A percentile compares a stretch with the other conserved stretches of the same genome.
Evolutionary conservation across 2,113 vertebrate genomes (phyloP).

Genomic region (Herpetotheres cachinnans): DNA sequence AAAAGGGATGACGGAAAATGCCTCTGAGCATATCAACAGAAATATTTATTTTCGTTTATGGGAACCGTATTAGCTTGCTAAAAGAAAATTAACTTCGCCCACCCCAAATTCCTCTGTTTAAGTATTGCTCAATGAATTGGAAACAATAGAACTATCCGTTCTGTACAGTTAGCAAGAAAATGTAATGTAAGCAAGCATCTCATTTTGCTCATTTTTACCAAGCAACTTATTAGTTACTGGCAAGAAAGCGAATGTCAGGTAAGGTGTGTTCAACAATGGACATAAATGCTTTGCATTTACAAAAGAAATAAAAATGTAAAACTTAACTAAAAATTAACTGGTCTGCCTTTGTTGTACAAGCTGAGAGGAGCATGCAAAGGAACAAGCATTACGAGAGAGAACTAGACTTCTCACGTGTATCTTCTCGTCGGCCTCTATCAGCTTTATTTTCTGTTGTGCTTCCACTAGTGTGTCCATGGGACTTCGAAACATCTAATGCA

Average conservation of each 20-base stretch:
- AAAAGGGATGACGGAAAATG: slow-evolving; percentile 11
- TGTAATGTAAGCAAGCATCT: background rate
- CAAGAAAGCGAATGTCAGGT: background rate
- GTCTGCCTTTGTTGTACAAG: background rate
- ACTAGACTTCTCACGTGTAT: background rate
- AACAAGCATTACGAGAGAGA: background rate
- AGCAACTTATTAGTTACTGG: background rate
- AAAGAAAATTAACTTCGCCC: background rate
- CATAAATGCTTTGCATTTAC: background rate
- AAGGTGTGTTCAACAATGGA: background rate
- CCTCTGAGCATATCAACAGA: background rate
- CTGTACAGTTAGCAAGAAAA: background rate
- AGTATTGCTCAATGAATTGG: background rate
- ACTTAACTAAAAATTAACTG: background rate
- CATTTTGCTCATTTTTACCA: background rate
- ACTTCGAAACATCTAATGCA: background rate
- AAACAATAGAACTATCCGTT: background rate
- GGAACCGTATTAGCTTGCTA: background rate
- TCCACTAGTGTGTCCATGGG: background rate
- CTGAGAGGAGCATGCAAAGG: background rate
- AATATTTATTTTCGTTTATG: background rate
- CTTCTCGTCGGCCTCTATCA: background rate
- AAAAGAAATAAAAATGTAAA: background rate
- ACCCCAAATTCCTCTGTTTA: background rate
- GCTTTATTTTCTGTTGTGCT: background rate